Evolutionary conservation across 2,888 invertebrate species (phyloP).

Genomic region (Hymenopus coronatus): DNA sequence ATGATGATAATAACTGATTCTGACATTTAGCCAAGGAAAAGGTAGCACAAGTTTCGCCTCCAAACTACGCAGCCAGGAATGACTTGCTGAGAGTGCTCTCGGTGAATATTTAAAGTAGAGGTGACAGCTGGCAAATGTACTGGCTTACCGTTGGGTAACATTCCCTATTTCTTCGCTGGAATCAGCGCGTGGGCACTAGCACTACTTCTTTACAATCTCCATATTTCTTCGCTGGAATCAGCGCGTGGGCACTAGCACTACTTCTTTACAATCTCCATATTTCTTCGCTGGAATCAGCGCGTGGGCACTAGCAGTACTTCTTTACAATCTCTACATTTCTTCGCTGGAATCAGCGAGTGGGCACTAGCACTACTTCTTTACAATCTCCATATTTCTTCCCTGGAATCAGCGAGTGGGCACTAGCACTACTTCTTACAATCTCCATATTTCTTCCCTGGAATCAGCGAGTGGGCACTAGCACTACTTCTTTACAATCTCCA

Average conservation of each 20-base stretch:
- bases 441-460: not conserved
- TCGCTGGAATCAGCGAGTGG: not conserved
- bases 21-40: slow-evolving; percentile 1
- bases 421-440: too few relatives aligned
- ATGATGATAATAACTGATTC: not conserved
- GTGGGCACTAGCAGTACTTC: too few relatives aligned
- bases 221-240: not conserved
- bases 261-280: too few relatives aligned
- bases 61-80: not conserved
- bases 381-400: not conserved
- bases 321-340: too few relatives aligned
- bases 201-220: too few relatives aligned
- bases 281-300: not conserved
- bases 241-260: too few relatives aligned
- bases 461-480: too few relatives aligned
- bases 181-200: too few relatives aligned
- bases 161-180: not conserved
- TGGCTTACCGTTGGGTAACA: not conserved
- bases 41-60: not conserved
- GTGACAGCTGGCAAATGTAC: slow-evolving; percentile 5
- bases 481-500: too few relatives aligned
- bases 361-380: too few relatives aligned
- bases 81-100: not conserved
- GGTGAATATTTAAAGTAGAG: not conserved
- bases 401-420: too few relatives aligned